Percentiles rank a stretch among this genome's conserved stretches.
Conservation (phyloP, 2,888 invertebrate genomes). For the Harpagoxenus sublaevis region DNA sequence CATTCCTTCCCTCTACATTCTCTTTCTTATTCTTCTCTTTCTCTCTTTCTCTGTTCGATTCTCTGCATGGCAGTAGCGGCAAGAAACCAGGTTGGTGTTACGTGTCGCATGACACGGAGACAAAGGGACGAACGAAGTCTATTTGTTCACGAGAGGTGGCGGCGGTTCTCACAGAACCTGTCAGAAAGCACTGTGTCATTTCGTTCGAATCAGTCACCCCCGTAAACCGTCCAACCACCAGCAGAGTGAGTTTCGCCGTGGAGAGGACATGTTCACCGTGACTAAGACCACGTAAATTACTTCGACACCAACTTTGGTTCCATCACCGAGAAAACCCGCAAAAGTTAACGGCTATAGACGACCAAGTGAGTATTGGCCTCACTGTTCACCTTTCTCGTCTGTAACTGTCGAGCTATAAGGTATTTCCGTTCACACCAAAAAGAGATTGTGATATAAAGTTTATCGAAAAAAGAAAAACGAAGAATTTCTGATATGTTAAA, state of each 20-base stretch:
- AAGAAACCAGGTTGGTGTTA: constrained; percentile 28
- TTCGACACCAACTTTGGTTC: constrained; percentile 39
- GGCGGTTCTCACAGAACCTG: constrained; percentile 19
- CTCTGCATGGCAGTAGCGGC: neutral
- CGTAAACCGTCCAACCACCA: constrained; percentile 20
- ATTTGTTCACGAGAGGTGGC: constrained; percentile 37
- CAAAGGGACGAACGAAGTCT: constrained; percentile 38
- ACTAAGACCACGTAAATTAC: constrained; percentile 48
- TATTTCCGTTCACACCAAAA: neutral
- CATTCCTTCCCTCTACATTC: constrained; percentile 1
- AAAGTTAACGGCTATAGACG: constrained; percentile 28
- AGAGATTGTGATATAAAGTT: neutral
- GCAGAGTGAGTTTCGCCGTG: constrained; percentile 17
- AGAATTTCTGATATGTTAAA: neutral
- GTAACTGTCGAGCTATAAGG: neutral
- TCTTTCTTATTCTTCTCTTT: constrained; percentile 4
- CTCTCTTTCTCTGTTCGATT: constrained; percentile 23
- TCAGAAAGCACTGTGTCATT: constrained; percentile 47
- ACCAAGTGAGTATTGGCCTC: neutral
- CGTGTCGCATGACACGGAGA: constrained; percentile 32
- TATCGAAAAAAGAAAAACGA: neutral
- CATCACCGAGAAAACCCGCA: constrained; percentile 23
- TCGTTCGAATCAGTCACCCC: constrained; percentile 35
- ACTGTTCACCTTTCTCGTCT: constrained; percentile 10
- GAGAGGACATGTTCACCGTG: constrained; percentile 29